Base-by-base conservation (phyloP, 2,888 invertebrate species). In the Aspidiotus destructor region DNA sequence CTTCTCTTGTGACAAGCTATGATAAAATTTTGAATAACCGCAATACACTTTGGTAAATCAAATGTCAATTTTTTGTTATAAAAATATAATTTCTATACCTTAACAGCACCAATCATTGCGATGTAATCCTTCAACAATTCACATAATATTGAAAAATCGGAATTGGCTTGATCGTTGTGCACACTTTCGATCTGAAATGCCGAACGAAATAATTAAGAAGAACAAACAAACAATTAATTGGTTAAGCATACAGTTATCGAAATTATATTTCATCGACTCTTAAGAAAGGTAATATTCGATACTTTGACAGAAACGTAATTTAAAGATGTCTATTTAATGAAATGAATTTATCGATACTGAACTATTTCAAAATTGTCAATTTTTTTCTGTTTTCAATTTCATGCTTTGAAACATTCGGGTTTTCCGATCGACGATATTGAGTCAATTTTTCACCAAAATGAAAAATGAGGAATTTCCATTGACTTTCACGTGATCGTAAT, bases 121-220 rank as follows among this genome's bases (percentile, higher is more conserved):
- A 97, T 85, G 78, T 97, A 96, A 78, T 98, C 97, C 76, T 95
- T 92, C 69, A 98, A 82, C 76, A 94, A 86, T 80, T 98, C 98
- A n/a, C 92, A 88, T 72, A 99, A 82, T 70, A 92, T 86, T 76
- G 87, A 94, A 77, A 93, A 92, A 79, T 99, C 99, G 0, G 92
- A 89, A 76, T 95, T 94, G 1, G 93, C 90, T 78, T 99, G 97
- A 73, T 94, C 92, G 72, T 87, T 82, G 75, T 96, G 88, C 68
- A 97, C 80, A 62, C 87, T 84, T 78, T 95, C 93, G 41, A 94
- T 86, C 84, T 91, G 72, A 11, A 73, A 73, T 13, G 6, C n/a
- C 52, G 48, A 17, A 63, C 8, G 54, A 52, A 16, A 10, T 1
- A 28, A 15, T 41, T 41, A 13, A 54, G 11, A 63, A 55, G 9